Evolutionary conservation across 2,797 vertebrate species (phyloP).

Genomic region (Acropternis orthonyx): DNA sequence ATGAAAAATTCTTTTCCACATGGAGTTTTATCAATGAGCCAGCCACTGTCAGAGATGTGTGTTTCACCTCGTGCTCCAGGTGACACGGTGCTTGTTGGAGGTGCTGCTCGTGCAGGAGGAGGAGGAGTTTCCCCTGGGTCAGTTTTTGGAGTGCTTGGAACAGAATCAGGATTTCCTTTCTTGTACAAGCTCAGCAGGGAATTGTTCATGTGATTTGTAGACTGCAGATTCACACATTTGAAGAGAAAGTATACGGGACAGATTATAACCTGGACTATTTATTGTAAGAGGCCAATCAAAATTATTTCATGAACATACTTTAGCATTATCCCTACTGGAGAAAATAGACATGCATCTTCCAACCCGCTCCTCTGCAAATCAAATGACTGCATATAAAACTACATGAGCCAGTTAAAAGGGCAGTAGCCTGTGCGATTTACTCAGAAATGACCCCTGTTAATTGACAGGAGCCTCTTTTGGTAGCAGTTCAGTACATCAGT

Average conservation of each 20-base stretch:
- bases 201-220: conserved; percentile 89
- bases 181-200: conserved; percentile 90
- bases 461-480: not conserved
- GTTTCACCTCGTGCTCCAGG: conserved; percentile 18
- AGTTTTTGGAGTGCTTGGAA: conserved; percentile 54
- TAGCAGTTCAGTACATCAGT: fast-evolving
- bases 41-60: conserved; percentile 76
- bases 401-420: not conserved
- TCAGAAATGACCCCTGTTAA: not conserved
- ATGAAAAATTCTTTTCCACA: conserved; percentile 73
- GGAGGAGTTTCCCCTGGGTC: conserved; percentile 21
- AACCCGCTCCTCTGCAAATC: not conserved
- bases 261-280: not conserved
- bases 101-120: not conserved
- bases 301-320: not conserved
- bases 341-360: not conserved
- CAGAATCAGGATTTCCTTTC: conserved; percentile 77
- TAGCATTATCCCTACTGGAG: not conserved
- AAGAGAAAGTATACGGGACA: not conserved
- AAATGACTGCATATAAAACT: not conserved
- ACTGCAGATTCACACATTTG: conserved; percentile 68
- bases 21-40: conserved; percentile 86
- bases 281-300: not conserved
- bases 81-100: not conserved
- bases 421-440: not conserved